Conservation (phyloP, 1,140 invertebrate species). For the Carposina sasakii region DNA sequence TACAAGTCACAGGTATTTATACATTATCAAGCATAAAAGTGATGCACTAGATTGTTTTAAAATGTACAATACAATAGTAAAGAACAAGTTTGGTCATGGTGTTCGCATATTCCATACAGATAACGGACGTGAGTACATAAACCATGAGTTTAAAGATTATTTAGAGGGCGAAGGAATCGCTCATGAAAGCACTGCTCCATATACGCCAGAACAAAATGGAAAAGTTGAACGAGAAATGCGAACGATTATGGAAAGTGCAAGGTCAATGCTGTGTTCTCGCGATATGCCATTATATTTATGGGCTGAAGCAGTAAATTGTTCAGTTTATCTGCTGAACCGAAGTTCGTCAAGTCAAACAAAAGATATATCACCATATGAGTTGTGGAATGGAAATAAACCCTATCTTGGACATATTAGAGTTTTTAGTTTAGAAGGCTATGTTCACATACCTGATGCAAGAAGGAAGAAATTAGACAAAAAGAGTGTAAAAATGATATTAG, state of each 20-base stretch:
- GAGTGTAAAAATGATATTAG: constrained; percentile 13
- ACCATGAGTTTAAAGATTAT: constrained; percentile 32
- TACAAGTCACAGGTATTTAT: constrained; percentile 47
- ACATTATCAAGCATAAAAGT: constrained; percentile 55
- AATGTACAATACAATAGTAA: constrained; percentile 33
- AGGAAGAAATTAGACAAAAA: constrained; percentile 24
- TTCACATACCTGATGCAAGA: constrained; percentile 22
- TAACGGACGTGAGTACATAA: constrained; percentile 50
- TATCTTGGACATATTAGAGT: constrained; percentile 16
- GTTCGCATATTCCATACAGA: constrained; percentile 35
- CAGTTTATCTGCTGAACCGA: constrained; percentile 52
- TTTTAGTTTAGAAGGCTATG: constrained; percentile 23
- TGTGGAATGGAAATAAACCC: constrained; percentile 25
- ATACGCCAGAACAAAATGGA: constrained; percentile 58
- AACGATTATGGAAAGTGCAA: too few relatives aligned
- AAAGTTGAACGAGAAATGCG: constrained; percentile 49
- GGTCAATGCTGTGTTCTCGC: constrained; percentile 31
- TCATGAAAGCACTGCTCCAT: constrained; percentile 31
- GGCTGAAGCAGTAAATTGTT: constrained; percentile 33
- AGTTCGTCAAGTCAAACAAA: constrained; percentile 25
- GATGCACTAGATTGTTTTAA: constrained; percentile 43
- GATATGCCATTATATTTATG: constrained; percentile 25
- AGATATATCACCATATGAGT: constrained; percentile 22
- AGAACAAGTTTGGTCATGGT: constrained; percentile 35
- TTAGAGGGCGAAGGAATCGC: constrained; percentile 33